Conservation (phyloP, 2,113 vertebrate genomes). For the Ophthalmolycus amberensis region DNA sequence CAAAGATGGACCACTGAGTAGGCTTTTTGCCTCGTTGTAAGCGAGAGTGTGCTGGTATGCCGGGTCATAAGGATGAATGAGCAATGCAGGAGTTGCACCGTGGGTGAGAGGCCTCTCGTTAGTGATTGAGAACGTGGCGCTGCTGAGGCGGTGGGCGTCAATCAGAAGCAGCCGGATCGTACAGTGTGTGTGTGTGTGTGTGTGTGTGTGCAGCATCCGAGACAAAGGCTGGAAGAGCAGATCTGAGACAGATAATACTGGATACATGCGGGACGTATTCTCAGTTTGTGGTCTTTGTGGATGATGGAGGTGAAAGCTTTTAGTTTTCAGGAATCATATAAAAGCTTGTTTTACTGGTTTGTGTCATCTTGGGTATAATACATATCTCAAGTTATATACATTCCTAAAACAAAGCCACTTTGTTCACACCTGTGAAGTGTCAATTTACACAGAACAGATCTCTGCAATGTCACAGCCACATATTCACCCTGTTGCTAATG, state of each 20-base stretch:
- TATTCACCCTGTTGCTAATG: slow-evolving; percentile 72
- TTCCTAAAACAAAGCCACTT: slow-evolving; percentile 33
- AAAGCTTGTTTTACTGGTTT: neutral
- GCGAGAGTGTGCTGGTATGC: slow-evolving; percentile 37
- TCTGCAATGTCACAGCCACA: slow-evolving; percentile 54
- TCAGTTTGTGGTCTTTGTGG: slow-evolving; percentile 5
- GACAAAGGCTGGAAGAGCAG: slow-evolving; percentile 30
- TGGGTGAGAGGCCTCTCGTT: slow-evolving; percentile 72
- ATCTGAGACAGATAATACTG: slow-evolving; percentile 16
- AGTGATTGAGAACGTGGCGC: slow-evolving; percentile 62
- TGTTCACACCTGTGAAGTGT: slow-evolving; percentile 62
- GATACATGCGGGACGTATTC: slow-evolving; percentile 12
- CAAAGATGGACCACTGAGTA: slow-evolving; percentile 16
- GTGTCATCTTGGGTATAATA: neutral
- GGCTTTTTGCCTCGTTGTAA: slow-evolving; percentile 35
- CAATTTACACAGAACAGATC: slow-evolving; percentile 60
- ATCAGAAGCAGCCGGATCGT: slow-evolving; percentile 41
- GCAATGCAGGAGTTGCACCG: slow-evolving; percentile 41
- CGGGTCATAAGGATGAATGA: slow-evolving; percentile 70
- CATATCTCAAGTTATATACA: neutral
- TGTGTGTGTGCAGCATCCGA: slow-evolving; percentile 12
- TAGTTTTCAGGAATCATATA: neutral
- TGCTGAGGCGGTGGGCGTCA: slow-evolving; percentile 67
- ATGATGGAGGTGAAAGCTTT: neutral
- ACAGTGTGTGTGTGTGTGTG: neutral